These are phyloP conservation scores for Sebastes iracundus DNA, from an alignment of 2,797 vertebrate species.

Conservation along the genomic window DNA sequence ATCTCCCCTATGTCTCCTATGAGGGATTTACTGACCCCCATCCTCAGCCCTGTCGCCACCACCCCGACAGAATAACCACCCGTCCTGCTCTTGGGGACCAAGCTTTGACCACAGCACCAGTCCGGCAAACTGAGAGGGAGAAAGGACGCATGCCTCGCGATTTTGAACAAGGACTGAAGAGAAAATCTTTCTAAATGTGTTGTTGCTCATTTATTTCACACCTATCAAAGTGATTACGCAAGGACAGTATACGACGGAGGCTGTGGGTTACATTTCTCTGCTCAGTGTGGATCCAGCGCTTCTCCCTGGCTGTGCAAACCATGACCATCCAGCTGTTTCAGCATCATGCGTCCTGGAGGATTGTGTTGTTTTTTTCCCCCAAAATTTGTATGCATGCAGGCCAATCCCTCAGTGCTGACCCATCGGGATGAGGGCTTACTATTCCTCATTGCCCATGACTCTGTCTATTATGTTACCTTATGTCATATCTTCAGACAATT, in stretches of 20 bases:
- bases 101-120: constrained; percentile 54
- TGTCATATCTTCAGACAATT: constrained; percentile 20
- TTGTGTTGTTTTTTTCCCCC: constrained; percentile 1
- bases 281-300: constrained; percentile 44
- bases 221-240: constrained; percentile 66
- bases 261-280: constrained; percentile 46
- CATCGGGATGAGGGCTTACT: constrained; percentile 35
- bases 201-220: constrained; percentile 55
- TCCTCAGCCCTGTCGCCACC: constrained; percentile 83
- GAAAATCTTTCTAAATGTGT: constrained; percentile 56
- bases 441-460: constrained; percentile 28
- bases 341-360: constrained; percentile 50
- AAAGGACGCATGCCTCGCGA: constrained; percentile 31
- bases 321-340: constrained; percentile 54
- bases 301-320: constrained; percentile 44
- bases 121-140: constrained; percentile 44
- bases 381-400: constrained; percentile 63
- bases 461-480: constrained; percentile 17
- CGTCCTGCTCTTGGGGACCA: constrained; percentile 7
- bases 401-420: constrained; percentile 35
- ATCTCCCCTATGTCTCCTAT: constrained; percentile 86
- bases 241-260: constrained; percentile 30
- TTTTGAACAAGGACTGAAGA: constrained; percentile 56
- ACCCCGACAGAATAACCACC: constrained; percentile 83
- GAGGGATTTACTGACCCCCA: constrained; percentile 73